A percentile compares a stretch with the other conserved stretches of the same genome.
Evolutionary conservation across 2,113 vertebrate genomes (phyloP).

Genomic region (Stomatorhinus ivindoensis): DNA sequence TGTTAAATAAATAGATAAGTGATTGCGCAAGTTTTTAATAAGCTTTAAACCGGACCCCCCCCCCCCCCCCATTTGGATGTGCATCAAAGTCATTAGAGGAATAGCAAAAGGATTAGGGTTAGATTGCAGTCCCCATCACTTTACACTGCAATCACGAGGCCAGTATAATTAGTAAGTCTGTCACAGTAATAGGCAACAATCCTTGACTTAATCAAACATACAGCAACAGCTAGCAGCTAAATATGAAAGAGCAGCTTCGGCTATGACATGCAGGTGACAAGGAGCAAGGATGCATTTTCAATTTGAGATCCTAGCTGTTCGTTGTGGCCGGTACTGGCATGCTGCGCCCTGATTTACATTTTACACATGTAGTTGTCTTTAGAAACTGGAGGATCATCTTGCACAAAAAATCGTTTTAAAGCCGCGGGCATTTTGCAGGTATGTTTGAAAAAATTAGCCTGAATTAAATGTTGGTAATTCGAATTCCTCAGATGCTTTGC

Average conservation of each 20-base stretch:
- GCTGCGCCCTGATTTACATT: neutral
- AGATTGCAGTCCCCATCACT: neutral
- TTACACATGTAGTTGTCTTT: neutral
- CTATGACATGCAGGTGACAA: neutral
- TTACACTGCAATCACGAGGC: neutral
- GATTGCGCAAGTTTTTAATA: neutral
- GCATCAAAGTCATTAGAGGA: slow-evolving; percentile 10
- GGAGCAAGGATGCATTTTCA: neutral
- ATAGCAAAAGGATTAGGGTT: slow-evolving; percentile 5
- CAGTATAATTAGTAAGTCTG: slow-evolving; percentile 14
- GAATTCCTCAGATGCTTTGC: slow-evolving; percentile 11
- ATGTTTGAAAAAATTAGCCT: slow-evolving; percentile 1
- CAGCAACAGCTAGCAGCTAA: neutral
- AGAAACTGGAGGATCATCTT: neutral
- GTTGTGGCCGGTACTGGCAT: neutral
- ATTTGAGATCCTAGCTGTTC: neutral
- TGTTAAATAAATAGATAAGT: slow-evolving; percentile 5
- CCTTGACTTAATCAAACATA: neutral
- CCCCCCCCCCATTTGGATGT: neutral
- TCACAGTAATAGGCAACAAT: neutral
- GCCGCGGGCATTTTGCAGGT: neutral
- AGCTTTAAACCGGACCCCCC: neutral
- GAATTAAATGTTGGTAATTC: neutral
- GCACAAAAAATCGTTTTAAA: neutral
- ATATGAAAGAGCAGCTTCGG: neutral